A percentile compares a stretch with the other conserved stretches of the same genome.
Evolutionary conservation across 2,113 vertebrate genomes (phyloP).

Genomic region (Cynopterus brachyotis): DNA sequence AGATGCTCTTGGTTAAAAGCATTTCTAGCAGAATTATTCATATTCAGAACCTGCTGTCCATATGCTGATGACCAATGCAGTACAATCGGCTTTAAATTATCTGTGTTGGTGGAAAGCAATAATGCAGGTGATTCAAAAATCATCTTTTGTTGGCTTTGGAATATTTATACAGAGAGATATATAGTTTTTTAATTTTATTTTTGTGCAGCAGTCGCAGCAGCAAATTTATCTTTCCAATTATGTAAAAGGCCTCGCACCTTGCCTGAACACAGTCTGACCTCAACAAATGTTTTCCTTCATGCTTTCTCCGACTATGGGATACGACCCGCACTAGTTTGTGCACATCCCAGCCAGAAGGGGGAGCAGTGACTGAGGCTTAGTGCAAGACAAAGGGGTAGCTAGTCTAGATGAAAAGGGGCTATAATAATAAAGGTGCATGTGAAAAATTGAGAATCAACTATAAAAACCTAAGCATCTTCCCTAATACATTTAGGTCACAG

Average conservation of each 20-base stretch:
- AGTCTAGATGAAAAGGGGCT: not conserved
- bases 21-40: not conserved
- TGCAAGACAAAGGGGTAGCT: not conserved
- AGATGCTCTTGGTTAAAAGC: conserved; percentile 1
- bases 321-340: not conserved
- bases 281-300: not conserved
- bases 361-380: not conserved
- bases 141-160: not conserved
- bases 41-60: conserved; percentile 7
- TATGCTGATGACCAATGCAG: not conserved
- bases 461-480: not conserved
- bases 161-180: not conserved
- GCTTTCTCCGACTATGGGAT: not conserved
- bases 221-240: not conserved
- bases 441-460: not conserved
- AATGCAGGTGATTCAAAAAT: conserved; percentile 10
- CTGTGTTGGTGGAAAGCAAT: conserved; percentile 13
- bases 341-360: not conserved
- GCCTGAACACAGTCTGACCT: not conserved
- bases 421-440: not conserved
- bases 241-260: not conserved
- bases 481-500: not conserved
- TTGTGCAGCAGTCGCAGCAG: not conserved
- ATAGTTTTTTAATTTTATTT: not conserved
- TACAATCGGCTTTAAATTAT: conserved; percentile 8